phyloP scores from a whole-genome alignment of 2,797 vertebrate genomes.

The Acestrorhynchus altus region DNA sequence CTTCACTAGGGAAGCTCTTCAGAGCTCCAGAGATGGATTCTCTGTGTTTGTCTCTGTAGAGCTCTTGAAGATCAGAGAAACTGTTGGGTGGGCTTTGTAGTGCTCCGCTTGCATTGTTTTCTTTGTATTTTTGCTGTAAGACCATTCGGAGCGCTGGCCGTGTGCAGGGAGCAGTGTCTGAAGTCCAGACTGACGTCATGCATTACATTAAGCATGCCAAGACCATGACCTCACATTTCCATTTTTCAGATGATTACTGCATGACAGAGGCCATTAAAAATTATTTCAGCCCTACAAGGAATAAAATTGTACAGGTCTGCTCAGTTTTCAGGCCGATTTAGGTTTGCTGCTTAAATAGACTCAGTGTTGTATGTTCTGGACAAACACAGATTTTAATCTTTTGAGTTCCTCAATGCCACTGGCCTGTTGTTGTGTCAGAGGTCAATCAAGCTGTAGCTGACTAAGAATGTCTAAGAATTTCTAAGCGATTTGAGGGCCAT shows the following conservation, averaged over 20 bases:
- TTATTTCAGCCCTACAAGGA: not conserved
- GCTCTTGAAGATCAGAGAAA: conserved; percentile 39
- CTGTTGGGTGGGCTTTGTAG: conserved; percentile 23
- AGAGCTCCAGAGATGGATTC: conserved; percentile 7
- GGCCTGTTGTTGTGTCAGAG: not conserved
- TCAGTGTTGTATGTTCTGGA: not conserved
- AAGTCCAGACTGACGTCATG: conserved; percentile 30
- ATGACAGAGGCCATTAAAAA: conserved; percentile 7
- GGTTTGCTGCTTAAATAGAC: not conserved
- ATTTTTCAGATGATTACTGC: conserved; percentile 50
- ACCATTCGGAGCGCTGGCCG: not conserved
- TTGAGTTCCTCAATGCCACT: not conserved
- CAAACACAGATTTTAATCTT: too few relatives aligned
- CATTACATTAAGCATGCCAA: conserved; percentile 37
- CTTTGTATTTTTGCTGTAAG: conserved; percentile 27
- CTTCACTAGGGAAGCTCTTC: not conserved
- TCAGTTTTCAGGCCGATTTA: not conserved
- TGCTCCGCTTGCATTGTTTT: conserved; percentile 22
- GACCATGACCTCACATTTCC: conserved; percentile 40
- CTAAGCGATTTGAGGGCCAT: not conserved
- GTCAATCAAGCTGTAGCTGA: not conserved
- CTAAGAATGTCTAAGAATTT: conserved; percentile 1
- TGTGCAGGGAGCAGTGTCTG: conserved; percentile 23
- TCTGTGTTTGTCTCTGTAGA: conserved; percentile 1
- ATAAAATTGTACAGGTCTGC: not conserved